phyloP scores from a whole-genome alignment of 1,140 invertebrate genomes.

The Hyles euphorbiae region DNA sequence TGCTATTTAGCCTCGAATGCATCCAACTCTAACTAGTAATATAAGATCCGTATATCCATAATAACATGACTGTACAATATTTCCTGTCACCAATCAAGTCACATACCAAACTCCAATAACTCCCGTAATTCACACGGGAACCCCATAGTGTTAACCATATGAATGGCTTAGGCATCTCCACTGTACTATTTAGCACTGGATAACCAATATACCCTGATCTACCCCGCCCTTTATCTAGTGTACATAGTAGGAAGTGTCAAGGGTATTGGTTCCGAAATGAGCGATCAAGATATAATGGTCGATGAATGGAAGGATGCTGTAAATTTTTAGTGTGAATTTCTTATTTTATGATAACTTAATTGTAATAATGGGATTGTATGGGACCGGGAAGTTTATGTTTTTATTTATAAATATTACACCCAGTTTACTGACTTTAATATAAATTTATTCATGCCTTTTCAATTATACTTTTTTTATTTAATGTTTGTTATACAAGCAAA shows the following conservation, averaged over 20 bases:
- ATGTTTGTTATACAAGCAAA: too few relatives aligned
- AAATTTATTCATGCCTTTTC: too few relatives aligned
- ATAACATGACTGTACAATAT: too few relatives aligned
- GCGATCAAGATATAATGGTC: slow-evolving; percentile 4
- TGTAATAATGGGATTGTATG: slow-evolving; percentile 20
- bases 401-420: neutral
- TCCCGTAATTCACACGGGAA: slow-evolving; percentile 55
- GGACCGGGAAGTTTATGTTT: neutral
- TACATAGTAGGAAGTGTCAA: neutral
- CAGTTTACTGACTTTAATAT: neutral
- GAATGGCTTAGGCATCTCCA: slow-evolving; percentile 45
- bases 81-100: slow-evolving; percentile 2
- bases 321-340: slow-evolving; percentile 12
- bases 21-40: too few relatives aligned
- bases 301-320: slow-evolving; percentile 10
- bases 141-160: slow-evolving; percentile 52
- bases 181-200: slow-evolving; percentile 33
- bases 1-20: too few relatives aligned
- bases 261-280: neutral
- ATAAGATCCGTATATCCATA: too few relatives aligned
- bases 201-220: slow-evolving; percentile 24
- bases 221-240: neutral
- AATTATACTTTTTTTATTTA: too few relatives aligned
- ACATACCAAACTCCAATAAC: slow-evolving; percentile 15
- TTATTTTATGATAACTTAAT: slow-evolving; percentile 25